Percentiles rank a stretch among this genome's conserved stretches.
Evolutionary conservation across 1,140 invertebrate species (phyloP).

Genomic region (Drosophila parabipectinata): DNA sequence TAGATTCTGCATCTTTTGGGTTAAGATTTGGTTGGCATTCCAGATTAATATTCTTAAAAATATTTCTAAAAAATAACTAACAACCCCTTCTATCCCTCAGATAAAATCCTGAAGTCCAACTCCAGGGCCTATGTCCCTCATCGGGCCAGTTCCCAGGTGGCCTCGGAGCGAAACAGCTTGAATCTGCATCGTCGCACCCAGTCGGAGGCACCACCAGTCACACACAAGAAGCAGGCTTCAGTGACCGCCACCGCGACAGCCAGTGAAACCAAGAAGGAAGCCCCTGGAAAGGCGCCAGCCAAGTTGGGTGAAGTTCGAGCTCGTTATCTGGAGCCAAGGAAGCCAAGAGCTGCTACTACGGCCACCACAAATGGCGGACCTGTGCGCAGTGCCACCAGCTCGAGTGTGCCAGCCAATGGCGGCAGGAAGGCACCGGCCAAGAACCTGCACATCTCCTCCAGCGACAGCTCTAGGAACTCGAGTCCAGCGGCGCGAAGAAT

Average conservation of each 20-base stretch:
- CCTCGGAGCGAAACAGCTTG: conserved; percentile 61
- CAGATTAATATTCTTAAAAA: background rate
- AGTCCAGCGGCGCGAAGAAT: conserved; percentile 87
- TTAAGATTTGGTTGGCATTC: background rate
- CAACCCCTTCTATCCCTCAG: conserved; percentile 3
- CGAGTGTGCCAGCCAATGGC: conserved; percentile 84
- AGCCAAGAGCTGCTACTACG: conserved; percentile 68
- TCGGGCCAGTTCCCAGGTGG: conserved; percentile 64
- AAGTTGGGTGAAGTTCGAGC: conserved; percentile 85
- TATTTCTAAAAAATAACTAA: background rate
- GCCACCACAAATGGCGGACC: conserved; percentile 68
- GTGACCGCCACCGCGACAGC: background rate
- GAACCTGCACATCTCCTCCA: conserved; percentile 79
- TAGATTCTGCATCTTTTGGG: background rate
- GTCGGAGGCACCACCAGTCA: conserved; percentile 70
- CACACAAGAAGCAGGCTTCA: conserved; percentile 32
- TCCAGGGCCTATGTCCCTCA: conserved; percentile 75
- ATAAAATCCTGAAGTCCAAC: conserved; percentile 67
- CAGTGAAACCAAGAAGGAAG: conserved; percentile 7
- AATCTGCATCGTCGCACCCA: conserved; percentile 72
- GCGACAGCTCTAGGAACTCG: conserved; percentile 86
- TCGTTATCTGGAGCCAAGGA: conserved; percentile 85
- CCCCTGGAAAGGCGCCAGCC: conserved; percentile 19
- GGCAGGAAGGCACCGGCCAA: conserved; percentile 63
- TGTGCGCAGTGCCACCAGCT: conserved; percentile 85